phyloP scores from a whole-genome alignment of 1,140 invertebrate species.

The Neodiprion fabricii region DNA sequence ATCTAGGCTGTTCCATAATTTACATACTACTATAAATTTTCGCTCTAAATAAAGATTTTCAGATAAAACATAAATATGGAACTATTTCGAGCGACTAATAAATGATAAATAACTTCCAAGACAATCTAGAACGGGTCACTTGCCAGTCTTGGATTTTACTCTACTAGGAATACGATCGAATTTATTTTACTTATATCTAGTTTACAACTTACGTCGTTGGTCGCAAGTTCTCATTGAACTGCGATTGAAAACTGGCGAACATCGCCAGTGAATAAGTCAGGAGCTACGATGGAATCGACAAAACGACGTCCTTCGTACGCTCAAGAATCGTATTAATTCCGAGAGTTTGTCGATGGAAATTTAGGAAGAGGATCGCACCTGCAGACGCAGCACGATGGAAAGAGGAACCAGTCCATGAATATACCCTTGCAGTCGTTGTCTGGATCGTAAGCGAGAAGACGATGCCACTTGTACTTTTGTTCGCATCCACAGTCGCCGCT shows the following conservation, averaged over 20 bases:
- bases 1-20: constrained; percentile 6
- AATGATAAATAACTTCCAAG: constrained; percentile 1
- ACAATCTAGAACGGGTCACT: background rate
- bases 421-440: constrained; percentile 93
- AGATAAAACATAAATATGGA: background rate
- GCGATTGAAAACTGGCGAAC: too few relatives aligned
- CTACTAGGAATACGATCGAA: constrained; percentile 4
- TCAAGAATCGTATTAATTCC: background rate
- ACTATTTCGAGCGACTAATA: background rate
- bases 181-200: background rate
- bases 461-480: constrained; percentile 89
- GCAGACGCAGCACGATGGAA: constrained; percentile 92
- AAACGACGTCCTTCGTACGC: background rate
- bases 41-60: background rate
- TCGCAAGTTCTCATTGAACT: background rate
- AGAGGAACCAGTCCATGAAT: constrained; percentile 96
- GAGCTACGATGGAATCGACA: background rate
- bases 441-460: constrained; percentile 88
- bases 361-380: constrained; percentile 69
- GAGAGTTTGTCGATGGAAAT: constrained; percentile 16
- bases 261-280: background rate
- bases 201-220: background rate
- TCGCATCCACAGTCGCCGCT: constrained; percentile 86
- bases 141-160: background rate
- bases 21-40: background rate